These are phyloP conservation scores for Eretmocerus hayati DNA, from an alignment of 2,888 invertebrate species.

Conservation along the genomic window DNA sequence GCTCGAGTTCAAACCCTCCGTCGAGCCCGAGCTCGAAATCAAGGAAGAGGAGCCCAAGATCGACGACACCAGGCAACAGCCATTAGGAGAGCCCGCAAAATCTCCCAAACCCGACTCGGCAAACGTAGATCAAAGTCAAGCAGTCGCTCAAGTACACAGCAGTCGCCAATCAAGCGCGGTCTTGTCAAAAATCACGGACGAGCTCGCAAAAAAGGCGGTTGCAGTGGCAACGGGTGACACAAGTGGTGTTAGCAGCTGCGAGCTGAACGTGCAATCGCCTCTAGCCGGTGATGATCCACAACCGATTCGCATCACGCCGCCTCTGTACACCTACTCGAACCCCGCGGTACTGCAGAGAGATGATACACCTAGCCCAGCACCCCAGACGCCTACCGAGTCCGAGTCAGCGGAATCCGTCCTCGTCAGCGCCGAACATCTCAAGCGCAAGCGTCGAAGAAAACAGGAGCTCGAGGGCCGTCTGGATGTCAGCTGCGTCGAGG, in stretches of 20 bases:
- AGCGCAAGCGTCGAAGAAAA: constrained; percentile 43
- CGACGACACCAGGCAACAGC: constrained; percentile 31
- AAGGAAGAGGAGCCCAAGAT: constrained; percentile 21
- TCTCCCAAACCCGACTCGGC: constrained; percentile 11
- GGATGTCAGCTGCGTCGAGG: constrained; percentile 44
- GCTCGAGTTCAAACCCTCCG: constrained; percentile 10
- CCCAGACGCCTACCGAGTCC: constrained; percentile 39
- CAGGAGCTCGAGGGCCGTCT: constrained; percentile 44
- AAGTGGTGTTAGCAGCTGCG: constrained; percentile 31
- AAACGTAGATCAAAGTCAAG: constrained; percentile 35
- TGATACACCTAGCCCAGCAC: constrained; percentile 47
- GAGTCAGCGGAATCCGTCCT: constrained; percentile 23
- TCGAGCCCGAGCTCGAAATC: constrained; percentile 19
- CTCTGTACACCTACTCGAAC: constrained; percentile 71
- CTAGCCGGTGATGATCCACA: constrained; percentile 53
- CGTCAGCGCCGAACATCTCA: constrained; percentile 32
- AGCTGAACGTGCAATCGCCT: constrained; percentile 36
- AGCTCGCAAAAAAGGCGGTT: constrained; percentile 37
- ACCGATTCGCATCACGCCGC: constrained; percentile 65
- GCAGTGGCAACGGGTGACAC: constrained; percentile 13
- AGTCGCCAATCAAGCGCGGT: constrained; percentile 24
- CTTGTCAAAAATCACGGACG: constrained; percentile 35
- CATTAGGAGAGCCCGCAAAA: constrained; percentile 13
- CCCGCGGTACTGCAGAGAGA: constrained; percentile 56
- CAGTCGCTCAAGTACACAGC: constrained; percentile 35